Conservation (phyloP, 2,797 vertebrate species). For the Naso thynnoides region DNA sequence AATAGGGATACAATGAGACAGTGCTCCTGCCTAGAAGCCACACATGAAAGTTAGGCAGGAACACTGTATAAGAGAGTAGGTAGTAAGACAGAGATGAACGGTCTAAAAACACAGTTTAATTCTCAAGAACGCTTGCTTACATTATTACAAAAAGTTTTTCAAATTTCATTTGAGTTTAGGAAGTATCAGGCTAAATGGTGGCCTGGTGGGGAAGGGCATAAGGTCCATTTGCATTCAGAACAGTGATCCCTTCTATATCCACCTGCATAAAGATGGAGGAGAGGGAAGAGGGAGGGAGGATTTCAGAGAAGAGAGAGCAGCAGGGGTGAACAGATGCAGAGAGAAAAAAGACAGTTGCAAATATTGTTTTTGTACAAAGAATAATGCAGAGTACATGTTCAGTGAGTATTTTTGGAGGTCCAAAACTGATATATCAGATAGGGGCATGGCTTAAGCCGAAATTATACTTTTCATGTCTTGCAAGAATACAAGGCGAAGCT, state of each 20-base stretch:
- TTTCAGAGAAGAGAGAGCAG: conserved; percentile 65
- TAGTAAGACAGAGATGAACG: conserved; percentile 31
- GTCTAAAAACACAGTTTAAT: conserved; percentile 55
- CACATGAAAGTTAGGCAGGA: conserved; percentile 48
- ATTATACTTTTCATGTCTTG: too few relatives aligned
- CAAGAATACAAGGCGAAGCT: too few relatives aligned
- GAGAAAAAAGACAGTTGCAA: conserved; percentile 58
- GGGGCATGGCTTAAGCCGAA: conserved; percentile 8
- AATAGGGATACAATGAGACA: conserved; percentile 74
- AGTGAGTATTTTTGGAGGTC: conserved; percentile 28
- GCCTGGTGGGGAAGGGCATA: conserved; percentile 72
- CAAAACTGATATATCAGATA: conserved; percentile 32
- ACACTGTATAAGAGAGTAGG: conserved; percentile 29
- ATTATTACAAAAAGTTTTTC: conserved; percentile 61
- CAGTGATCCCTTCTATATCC: conserved; percentile 77
- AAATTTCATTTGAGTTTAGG: conserved; percentile 62
- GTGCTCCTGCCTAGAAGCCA: conserved; percentile 59
- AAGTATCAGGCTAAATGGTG: conserved; percentile 57
- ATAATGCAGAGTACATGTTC: conserved; percentile 46
- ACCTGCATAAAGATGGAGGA: conserved; percentile 81
- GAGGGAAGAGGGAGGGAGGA: conserved; percentile 60
- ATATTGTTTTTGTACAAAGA: conserved; percentile 58
- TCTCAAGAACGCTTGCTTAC: conserved; percentile 68
- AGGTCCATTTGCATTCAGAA: conserved; percentile 81
- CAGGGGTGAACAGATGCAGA: conserved; percentile 65